These are phyloP conservation scores for Trachelus stipa DNA, from an alignment of 2,888 invertebrate species.

Conservation along the genomic window DNA sequence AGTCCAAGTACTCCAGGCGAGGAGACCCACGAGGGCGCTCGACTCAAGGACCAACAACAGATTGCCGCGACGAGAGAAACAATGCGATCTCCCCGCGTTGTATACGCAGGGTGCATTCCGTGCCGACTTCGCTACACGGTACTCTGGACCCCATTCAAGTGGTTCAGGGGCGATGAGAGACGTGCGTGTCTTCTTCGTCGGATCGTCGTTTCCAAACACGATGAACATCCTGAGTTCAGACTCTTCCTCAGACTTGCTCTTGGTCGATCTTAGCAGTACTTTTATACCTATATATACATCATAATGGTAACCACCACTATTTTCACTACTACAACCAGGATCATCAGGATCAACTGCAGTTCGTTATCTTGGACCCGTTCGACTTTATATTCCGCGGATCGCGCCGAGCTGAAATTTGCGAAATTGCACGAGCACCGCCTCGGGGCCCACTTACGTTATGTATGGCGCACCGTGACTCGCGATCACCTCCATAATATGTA, in stretches of 20 bases:
- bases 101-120: constrained; percentile 35
- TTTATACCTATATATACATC: neutral
- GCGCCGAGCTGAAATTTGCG: constrained; percentile 40
- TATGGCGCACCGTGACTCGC: neutral
- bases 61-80: constrained; percentile 61
- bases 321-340: neutral
- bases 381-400: constrained; percentile 16
- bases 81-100: constrained; percentile 44
- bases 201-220: neutral
- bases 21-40: constrained; percentile 52
- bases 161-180: constrained; percentile 1
- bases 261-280: neutral
- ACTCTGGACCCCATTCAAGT: constrained; percentile 20
- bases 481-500: constrained; percentile 39
- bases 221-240: neutral
- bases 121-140: constrained; percentile 33
- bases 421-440: constrained; percentile 39
- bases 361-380: neutral
- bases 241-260: neutral
- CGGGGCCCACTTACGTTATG: neutral
- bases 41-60: constrained; percentile 62
- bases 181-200: neutral
- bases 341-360: neutral
- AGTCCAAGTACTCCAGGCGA: constrained; percentile 54
- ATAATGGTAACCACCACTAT: neutral